These are phyloP conservation scores for Daphoenositta chrysoptera DNA, from an alignment of 2,113 vertebrate species.

Conservation along the genomic window DNA sequence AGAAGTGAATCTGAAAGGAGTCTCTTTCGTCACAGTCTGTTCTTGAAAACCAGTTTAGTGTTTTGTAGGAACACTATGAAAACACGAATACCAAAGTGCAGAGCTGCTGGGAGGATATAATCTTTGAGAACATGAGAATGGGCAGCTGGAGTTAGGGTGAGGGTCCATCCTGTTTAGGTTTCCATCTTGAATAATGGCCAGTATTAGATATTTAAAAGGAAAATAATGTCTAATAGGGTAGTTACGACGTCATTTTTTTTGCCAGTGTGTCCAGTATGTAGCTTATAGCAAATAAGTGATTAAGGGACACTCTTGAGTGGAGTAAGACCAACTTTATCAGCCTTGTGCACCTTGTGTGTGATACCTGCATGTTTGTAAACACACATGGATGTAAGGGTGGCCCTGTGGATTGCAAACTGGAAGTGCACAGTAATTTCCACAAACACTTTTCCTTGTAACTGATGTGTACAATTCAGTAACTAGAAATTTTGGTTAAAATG, in stretches of 20 bases:
- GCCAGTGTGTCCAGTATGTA: background rate
- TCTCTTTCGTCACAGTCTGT: background rate
- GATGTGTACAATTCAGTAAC: background rate
- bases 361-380: background rate
- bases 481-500: background rate
- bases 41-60: accelerated
- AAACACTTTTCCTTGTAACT: background rate
- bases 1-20: background rate
- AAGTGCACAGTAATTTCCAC: background rate
- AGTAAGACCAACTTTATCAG: background rate
- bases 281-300: background rate
- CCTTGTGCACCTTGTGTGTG: background rate
- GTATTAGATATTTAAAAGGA: background rate
- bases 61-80: background rate
- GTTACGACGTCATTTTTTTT: background rate
- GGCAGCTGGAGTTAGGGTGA: background rate
- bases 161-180: accelerated
- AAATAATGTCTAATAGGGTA: background rate
- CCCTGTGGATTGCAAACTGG: background rate
- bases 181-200: background rate
- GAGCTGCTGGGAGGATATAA: background rate
- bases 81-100: background rate
- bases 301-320: background rate
- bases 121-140: background rate
- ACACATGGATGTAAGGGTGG: background rate